Evolutionary conservation across 2,888 invertebrate species (phyloP).

Genomic region (Phyllotreta cruciferae): DNA sequence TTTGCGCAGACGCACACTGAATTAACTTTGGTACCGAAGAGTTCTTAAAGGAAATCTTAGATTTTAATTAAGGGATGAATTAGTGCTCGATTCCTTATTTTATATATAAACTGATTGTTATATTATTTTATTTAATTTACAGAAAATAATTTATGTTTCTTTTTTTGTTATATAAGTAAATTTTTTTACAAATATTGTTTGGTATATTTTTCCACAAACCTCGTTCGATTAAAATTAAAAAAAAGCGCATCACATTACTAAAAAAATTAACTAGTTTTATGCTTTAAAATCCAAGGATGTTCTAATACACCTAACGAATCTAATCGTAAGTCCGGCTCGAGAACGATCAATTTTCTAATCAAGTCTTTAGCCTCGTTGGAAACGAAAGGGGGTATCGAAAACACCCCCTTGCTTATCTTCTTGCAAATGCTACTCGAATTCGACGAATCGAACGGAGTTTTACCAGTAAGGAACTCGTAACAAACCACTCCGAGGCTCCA

Average conservation of each 20-base stretch:
- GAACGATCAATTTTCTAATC: conserved; percentile 78
- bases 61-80: not conserved
- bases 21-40: conserved; percentile 67
- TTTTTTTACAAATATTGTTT: no score
- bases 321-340: conserved; percentile 77
- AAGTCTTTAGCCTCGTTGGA: conserved; percentile 77
- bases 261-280: conserved; percentile 22
- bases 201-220: no score
- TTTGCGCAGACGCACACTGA: conserved; percentile 72
- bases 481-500: conserved; percentile 97
- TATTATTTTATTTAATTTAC: no score
- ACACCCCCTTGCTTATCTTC: conserved; percentile 76
- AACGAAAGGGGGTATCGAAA: conserved; percentile 75
- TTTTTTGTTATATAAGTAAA: no score
- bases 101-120: no score
- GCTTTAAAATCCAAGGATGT: conserved; percentile 79
- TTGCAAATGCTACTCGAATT: conserved; percentile 78
- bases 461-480: conserved; percentile 92
- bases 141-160: no score
- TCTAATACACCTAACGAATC: conserved; percentile 73
- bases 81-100: not conserved
- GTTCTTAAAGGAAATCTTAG: conserved; percentile 2
- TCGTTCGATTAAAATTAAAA: no score
- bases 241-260: no score
- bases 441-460: conserved; percentile 87